These are phyloP conservation scores for Stenurella melanura DNA, from an alignment of 2,888 invertebrate species.

Conservation along the genomic window DNA sequence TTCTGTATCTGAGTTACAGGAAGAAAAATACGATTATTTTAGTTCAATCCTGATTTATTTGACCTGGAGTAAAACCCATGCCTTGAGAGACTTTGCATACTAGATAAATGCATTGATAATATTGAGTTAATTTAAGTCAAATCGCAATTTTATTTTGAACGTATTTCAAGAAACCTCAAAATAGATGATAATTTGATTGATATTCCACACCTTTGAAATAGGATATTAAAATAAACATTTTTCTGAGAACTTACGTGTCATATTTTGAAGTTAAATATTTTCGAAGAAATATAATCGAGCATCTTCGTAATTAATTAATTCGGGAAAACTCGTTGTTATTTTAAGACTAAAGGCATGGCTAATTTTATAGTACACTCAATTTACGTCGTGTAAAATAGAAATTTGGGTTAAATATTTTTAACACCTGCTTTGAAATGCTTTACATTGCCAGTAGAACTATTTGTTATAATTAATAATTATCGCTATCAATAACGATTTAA, in stretches of 20 bases:
- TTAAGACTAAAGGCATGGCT: conserved; percentile 13
- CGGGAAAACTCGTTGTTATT: conserved; percentile 20
- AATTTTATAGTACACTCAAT: background rate
- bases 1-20: no score
- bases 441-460: background rate
- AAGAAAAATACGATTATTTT: no score
- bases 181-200: background rate
- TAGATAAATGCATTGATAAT: no score
- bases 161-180: background rate
- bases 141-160: no score
- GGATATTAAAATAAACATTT: background rate
- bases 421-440: conserved; percentile 36
- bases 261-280: background rate
- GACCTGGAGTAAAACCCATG: no score
- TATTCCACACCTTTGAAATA: background rate
- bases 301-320: conserved; percentile 4
- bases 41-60: no score
- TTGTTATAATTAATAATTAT: background rate
- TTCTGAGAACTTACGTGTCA: background rate
- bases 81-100: no score
- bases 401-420: conserved; percentile 29
- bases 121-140: no score
- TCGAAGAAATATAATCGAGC: background rate
- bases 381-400: background rate
- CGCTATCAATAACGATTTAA: no score